A percentile compares a stretch with the other conserved stretches of the same genome.
Evolutionary conservation across 2,888 invertebrate species (phyloP).

Genomic region (Eupithecia abbreviata): DNA sequence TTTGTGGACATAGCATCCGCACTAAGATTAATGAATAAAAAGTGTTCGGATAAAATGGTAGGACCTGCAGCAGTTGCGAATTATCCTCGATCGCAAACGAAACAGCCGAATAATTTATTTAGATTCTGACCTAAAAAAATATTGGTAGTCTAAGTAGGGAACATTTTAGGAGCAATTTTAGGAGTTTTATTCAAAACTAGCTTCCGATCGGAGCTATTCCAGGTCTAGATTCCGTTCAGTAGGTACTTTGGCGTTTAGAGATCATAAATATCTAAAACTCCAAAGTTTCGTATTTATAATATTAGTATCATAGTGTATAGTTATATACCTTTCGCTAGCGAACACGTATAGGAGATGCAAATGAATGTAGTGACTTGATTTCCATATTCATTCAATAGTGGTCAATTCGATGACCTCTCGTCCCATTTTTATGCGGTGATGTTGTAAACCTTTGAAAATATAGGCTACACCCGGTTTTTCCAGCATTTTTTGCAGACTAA

Average conservation of each 20-base stretch:
- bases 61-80: conserved; percentile 25
- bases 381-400: conserved; percentile 56
- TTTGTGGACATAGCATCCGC: background rate
- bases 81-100: conserved; percentile 16
- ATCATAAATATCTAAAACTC: background rate
- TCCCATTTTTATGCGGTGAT: conserved; percentile 16
- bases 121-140: conserved; percentile 5
- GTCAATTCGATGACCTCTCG: conserved; percentile 49
- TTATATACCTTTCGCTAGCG: background rate
- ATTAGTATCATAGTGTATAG: background rate
- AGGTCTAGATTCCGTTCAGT: background rate
- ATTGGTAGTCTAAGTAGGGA: background rate
- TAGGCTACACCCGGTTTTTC: background rate
- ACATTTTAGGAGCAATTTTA: background rate
- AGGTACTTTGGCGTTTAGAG: background rate
- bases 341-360: conserved; percentile 46
- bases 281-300: background rate
- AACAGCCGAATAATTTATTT: conserved; percentile 11
- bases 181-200: background rate
- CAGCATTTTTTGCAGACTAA: background rate
- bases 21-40: conserved; percentile 37
- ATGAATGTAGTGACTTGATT: conserved; percentile 57
- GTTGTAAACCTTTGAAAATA: background rate
- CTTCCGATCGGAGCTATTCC: background rate
- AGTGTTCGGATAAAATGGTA: conserved; percentile 31